These are phyloP conservation scores for Nephrocerus scutellatus DNA, from an alignment of 2,888 invertebrate genomes.

Conservation along the genomic window DNA sequence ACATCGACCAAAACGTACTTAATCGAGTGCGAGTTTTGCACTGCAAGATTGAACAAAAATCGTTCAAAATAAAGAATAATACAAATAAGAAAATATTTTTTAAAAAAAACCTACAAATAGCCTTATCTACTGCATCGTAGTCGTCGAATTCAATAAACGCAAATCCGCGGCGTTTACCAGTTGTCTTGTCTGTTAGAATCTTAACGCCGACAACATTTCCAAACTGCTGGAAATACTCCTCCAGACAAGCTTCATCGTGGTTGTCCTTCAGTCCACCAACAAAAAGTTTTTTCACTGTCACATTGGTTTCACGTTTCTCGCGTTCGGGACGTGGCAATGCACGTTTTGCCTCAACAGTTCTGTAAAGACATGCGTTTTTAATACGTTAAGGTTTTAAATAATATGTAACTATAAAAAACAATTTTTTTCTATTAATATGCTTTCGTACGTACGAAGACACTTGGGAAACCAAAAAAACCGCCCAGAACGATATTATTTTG, in stretches of 20 bases:
- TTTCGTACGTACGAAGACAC: no score
- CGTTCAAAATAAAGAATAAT: background rate
- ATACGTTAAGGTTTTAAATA: no score
- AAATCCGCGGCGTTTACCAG: slow-evolving; percentile 90
- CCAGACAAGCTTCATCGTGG: slow-evolving; percentile 80
- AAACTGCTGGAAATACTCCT: slow-evolving; percentile 71
- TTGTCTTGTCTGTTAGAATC: slow-evolving; percentile 84
- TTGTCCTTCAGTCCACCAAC: slow-evolving; percentile 91
- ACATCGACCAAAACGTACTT: slow-evolving; percentile 82
- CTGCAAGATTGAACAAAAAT: slow-evolving; percentile 44
- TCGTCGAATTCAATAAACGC: slow-evolving; percentile 96
- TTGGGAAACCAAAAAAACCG: background rate
- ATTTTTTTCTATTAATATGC: no score
- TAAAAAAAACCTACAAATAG: slow-evolving; percentile 69
- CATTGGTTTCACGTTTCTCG: slow-evolving; percentile 82
- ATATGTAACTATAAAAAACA: no score
- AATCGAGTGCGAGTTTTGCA: slow-evolving; percentile 72
- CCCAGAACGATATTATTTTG: no score
- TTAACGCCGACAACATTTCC: slow-evolving; percentile 78
- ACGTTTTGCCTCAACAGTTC: slow-evolving; percentile 91
- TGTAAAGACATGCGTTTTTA: slow-evolving; percentile 27
- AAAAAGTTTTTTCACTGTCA: slow-evolving; percentile 90
- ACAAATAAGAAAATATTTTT: background rate
- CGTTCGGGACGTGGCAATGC: slow-evolving; percentile 90
- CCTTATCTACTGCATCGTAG: slow-evolving; percentile 94